Percentiles rank a stretch among this genome's conserved stretches.
Conservation (phyloP, 2,888 invertebrate species). For the Hanleya hanleyi region DNA sequence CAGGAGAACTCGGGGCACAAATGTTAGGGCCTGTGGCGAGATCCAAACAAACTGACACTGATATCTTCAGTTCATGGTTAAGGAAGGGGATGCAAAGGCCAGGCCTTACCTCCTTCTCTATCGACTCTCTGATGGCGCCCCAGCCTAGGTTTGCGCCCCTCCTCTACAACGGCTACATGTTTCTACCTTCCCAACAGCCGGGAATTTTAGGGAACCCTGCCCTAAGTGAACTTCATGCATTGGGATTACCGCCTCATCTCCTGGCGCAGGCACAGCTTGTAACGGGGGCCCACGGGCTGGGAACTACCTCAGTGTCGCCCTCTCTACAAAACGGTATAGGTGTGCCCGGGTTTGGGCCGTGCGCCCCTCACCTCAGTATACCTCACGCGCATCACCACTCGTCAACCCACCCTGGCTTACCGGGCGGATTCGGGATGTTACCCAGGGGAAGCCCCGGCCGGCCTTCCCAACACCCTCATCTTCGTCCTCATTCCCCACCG, state of each 20-base stretch:
- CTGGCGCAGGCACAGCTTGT: neutral
- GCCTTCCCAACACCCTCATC: neutral
- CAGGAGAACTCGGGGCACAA: neutral
- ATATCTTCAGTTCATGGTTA: constrained; percentile 4
- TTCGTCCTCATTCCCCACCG: neutral
- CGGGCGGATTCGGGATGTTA: neutral
- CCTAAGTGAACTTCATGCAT: neutral
- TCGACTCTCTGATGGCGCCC: constrained; percentile 10
- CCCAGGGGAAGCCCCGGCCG: neutral
- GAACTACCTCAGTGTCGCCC: neutral
- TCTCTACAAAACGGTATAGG: neutral
- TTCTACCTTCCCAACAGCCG: neutral
- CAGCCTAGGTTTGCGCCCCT: neutral
- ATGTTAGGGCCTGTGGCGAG: constrained; percentile 1
- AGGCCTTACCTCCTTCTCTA: constrained; percentile 1
- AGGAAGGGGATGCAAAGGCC: constrained; percentile 8
- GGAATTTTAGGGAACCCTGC: neutral
- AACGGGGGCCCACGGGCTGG: neutral
- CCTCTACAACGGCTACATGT: constrained; percentile 9
- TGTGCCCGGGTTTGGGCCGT: neutral
- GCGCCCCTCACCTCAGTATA: neutral
- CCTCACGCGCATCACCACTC: neutral
- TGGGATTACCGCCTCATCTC: neutral
- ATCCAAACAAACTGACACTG: neutral
- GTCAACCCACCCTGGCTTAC: neutral